phyloP scores from a whole-genome alignment of 1,140 invertebrate species.

The Metaphire vulgaris region DNA sequence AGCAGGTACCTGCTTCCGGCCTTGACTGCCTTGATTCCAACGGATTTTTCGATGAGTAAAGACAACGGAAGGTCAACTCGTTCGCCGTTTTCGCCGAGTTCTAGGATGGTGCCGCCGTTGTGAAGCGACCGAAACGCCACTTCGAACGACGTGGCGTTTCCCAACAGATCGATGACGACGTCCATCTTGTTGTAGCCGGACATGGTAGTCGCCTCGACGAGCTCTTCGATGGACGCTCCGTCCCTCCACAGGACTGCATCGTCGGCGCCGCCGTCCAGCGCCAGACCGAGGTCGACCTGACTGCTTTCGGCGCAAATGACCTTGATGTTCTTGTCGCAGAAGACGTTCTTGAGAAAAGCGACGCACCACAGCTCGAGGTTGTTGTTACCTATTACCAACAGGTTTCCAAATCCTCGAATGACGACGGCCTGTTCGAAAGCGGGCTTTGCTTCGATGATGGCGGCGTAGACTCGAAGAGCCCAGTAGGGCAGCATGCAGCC shows the following conservation, averaged over 20 bases:
- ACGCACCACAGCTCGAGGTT: constrained; percentile 22
- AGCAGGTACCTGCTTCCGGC: neutral
- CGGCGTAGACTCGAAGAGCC: constrained; percentile 15
- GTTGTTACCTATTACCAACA: constrained; percentile 5
- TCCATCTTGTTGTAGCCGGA: constrained; percentile 30
- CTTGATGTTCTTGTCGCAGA: constrained; percentile 30
- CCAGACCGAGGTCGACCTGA: constrained; percentile 1
- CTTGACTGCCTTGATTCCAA: neutral
- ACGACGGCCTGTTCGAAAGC: constrained; percentile 20
- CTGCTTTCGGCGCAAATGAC: constrained; percentile 22
- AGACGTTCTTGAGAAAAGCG: constrained; percentile 21
- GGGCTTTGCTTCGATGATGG: constrained; percentile 17
- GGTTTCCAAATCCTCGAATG: constrained; percentile 21
- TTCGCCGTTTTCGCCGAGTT: neutral
- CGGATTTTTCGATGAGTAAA: neutral
- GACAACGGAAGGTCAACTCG: neutral
- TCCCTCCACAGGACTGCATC: constrained; percentile 21
- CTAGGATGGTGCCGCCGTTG: constrained; percentile 18
- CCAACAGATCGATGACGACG: constrained; percentile 26
- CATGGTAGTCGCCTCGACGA: constrained; percentile 23
- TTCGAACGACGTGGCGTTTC: constrained; percentile 7
- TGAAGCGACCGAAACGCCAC: constrained; percentile 14
- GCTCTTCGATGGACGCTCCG: constrained; percentile 1
- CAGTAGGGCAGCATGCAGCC: constrained; percentile 26
- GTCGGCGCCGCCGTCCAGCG: constrained; percentile 19